Base-by-base conservation (phyloP, 2,888 invertebrate species). In the Osedax fenrisi region DNA sequence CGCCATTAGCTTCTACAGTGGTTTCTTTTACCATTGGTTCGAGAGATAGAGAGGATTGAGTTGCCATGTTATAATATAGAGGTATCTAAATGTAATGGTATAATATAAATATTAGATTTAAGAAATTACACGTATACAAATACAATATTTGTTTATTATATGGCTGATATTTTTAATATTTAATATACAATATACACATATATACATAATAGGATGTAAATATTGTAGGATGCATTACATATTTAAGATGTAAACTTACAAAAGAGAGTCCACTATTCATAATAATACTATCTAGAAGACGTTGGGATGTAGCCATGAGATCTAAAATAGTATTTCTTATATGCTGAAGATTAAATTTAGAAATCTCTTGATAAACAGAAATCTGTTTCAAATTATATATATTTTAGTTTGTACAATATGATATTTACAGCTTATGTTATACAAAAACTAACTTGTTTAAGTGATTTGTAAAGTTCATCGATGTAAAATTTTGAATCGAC, bases 391-490 rank as follows among this genome's bases (percentile, higher is more conserved):
- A 41, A 41, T 41, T 5, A 41, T 10, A 5, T 10, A 41, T 41
- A 41, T 41, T 17, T 10, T 10, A 41, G 17, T 41, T 5, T 10
- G 41, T 41, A 17, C 41, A 17, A 41, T 41, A 17, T 41, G 17
- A 41, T 41, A 17, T 10, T 41, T 10, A 41, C 41, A 41, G 41
- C 5, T 41, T 41, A 10, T 10, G 5, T 41, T 41, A 41, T 17
- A 17, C 5, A 17, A 41, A 10, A 41, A 41, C 68, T 26, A 26
- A 68, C 68, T 26, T 5, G 26, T 22, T 25, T 26, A 25, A 68
- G 27, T 24, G 68, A 26, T 25, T 26, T 25, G 27, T 68, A 68
- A 26, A 68, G 68, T 68, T 68, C 68, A n/a, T 68, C 68, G 2
- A 27, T 26, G 27, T 68, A 68, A 25, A 26, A 22, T 27, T 68